These are phyloP conservation scores for Sinotaia quadrata DNA, from an alignment of 2,888 invertebrate genomes.

Conservation along the genomic window DNA sequence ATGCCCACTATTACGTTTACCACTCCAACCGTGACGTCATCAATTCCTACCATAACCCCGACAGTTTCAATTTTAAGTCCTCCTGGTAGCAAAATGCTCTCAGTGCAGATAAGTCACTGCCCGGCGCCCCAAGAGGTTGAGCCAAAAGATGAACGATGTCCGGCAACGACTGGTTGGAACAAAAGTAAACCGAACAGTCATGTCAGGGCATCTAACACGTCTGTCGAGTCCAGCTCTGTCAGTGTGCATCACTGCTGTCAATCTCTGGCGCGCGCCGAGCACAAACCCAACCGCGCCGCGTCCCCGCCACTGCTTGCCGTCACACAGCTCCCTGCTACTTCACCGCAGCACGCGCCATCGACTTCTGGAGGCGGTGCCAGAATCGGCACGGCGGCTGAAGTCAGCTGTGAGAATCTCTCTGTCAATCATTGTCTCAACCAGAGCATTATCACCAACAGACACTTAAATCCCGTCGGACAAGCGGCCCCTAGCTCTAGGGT, in stretches of 20 bases:
- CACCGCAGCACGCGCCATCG: background rate
- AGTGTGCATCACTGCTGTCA: background rate
- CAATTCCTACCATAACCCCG: conserved; percentile 22
- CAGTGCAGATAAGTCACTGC: too few species aligned
- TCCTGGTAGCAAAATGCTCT: too few species aligned
- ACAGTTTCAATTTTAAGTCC: background rate
- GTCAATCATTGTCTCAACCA: background rate
- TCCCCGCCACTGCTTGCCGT: background rate
- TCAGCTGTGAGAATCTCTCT: background rate
- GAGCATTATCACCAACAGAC: conserved; percentile 3
- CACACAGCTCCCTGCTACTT: background rate
- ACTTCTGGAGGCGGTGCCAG: background rate
- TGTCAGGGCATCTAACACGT: too few species aligned
- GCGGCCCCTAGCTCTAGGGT: background rate
- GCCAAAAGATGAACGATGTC: too few species aligned
- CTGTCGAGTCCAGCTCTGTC: conserved; percentile 18
- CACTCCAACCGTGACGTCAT: conserved; percentile 15
- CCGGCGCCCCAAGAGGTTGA: too few species aligned
- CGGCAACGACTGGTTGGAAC: too few species aligned
- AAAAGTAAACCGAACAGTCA: too few species aligned
- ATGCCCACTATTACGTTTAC: background rate
- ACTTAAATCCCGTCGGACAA: background rate
- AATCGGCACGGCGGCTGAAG: background rate
- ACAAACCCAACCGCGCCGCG: background rate
- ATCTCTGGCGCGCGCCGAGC: background rate